Base-by-base conservation (phyloP, 2,888 invertebrate genomes). In the Aphidoletes aphidimyza region DNA sequence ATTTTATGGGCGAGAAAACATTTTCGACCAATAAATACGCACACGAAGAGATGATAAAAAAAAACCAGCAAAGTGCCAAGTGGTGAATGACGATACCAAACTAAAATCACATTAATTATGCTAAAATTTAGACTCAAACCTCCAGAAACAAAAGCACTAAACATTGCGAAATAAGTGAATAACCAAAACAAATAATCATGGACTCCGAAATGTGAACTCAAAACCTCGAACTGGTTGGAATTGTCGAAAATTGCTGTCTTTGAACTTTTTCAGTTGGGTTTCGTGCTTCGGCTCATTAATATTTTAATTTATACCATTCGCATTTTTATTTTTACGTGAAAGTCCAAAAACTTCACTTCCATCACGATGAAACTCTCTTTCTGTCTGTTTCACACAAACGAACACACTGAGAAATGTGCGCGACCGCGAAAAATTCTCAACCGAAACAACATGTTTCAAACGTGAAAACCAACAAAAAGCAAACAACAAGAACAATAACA, bases 261-360 rank as follows among this genome's bases (percentile, higher is more conserved):
- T n/a, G n/a, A n/a, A n/a, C n/a, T n/a, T n/a, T n/a, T n/a, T n/a
- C n/a, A n/a, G n/a, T n/a, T n/a, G n/a, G n/a, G n/a, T n/a, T 54
- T 22, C 54, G 54, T 22, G n/a, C 22, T 54, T 54, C 14, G 54
- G 54, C 54, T 54, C 54, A 54, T 54, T 54, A 54, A 22, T 47
- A 54, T 54, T 54, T 54, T 54, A 54, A 54, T 54, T 54, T 54
- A 54, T 54, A 22, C 54, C 22, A 54, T 54, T n/a, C n/a, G n/a
- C 54, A 22, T 22, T 22, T 54, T 54, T 22, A 54, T 54, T 54
- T 54, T 54, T n/a, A n/a, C 47, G 22, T 47, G 54, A 54, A 54
- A 22, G 54, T 22, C 22, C 22, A 54, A n/a, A n/a, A n/a, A 9
- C 22, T 54, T 6, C 3, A 11, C n/a, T 54, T 22, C 3, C n/a